Conservation (phyloP, 2,113 vertebrate species). For the Pygoscelis adeliae region DNA sequence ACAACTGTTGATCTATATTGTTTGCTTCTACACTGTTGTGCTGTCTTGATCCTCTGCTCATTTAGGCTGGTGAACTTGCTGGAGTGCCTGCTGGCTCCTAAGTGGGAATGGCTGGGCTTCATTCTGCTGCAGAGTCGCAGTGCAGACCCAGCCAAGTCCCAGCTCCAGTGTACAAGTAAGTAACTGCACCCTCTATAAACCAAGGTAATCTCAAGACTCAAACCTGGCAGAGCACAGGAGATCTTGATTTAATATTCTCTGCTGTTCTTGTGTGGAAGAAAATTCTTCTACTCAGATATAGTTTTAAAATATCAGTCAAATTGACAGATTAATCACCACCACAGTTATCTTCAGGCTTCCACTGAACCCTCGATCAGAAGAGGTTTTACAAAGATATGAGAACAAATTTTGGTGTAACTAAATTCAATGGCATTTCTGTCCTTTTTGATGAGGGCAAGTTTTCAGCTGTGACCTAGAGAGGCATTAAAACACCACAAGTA, state of each 20-base stretch:
- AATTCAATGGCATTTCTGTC: not conserved
- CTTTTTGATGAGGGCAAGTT: not conserved
- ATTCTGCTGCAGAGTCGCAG: not conserved
- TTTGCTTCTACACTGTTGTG: not conserved
- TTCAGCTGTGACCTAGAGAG: not conserved
- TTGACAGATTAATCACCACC: not conserved
- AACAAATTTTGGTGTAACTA: not conserved
- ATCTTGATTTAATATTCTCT: not conserved
- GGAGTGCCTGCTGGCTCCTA: not conserved
- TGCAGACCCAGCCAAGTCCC: not conserved
- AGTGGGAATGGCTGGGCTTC: not conserved
- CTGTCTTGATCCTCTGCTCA: not conserved
- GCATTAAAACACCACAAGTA: not conserved
- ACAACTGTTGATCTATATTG: not conserved
- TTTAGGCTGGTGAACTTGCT: not conserved
- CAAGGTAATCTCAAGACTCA: not conserved
- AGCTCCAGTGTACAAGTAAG: not conserved
- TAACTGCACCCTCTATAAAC: not conserved
- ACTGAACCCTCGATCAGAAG: not conserved
- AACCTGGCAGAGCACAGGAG: not conserved
- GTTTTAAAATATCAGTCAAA: conserved; percentile 7
- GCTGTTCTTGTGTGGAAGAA: not conserved
- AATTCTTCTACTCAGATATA: not conserved
- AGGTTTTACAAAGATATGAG: not conserved
- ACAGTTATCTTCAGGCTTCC: not conserved